Evolutionary conservation across 2,888 invertebrate species (phyloP).

Genomic region (Pycnomerus fuliginosus): DNA sequence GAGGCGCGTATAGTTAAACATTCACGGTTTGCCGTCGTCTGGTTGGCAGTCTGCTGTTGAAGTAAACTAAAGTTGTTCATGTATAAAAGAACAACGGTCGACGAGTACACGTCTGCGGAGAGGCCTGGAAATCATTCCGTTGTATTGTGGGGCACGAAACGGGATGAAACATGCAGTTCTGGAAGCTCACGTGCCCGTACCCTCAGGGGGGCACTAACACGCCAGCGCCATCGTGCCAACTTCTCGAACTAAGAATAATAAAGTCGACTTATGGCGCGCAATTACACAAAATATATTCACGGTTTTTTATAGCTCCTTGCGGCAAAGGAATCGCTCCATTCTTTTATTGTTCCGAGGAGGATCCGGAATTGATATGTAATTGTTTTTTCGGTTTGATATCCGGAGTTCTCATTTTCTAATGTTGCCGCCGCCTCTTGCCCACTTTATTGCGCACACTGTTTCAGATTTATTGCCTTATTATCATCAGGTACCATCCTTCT

Average conservation of each 20-base stretch:
- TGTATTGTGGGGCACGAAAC: conserved; percentile 21
- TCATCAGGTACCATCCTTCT: conserved; percentile 1
- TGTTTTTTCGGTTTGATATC: conserved; percentile 50
- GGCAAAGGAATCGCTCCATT: conserved; percentile 53
- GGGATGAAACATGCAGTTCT: conserved; percentile 22
- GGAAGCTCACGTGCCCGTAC: conserved; percentile 41
- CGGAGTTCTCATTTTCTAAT: too few relatives aligned
- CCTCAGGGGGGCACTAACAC: conserved; percentile 52
- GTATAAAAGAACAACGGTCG: conserved; percentile 23
- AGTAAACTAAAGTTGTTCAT: conserved; percentile 27
- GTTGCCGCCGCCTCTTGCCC: too few relatives aligned
- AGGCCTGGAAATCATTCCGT: conserved; percentile 20
- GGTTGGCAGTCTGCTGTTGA: conserved; percentile 15
- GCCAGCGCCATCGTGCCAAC: conserved; percentile 49
- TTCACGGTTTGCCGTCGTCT: conserved; percentile 19
- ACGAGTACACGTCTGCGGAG: conserved; percentile 16
- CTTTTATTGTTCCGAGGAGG: conserved; percentile 53
- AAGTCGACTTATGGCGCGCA: conserved; percentile 54
- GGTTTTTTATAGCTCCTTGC: conserved; percentile 56
- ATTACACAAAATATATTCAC: conserved; percentile 56
- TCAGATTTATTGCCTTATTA: conserved; percentile 18
- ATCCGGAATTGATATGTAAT: conserved; percentile 53
- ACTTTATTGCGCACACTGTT: too few relatives aligned
- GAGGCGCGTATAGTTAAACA: conserved; percentile 19
- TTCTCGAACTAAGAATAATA: conserved; percentile 52